Conservation (phyloP, 2,888 invertebrate genomes). For the Tanypteryx hageni region DNA sequence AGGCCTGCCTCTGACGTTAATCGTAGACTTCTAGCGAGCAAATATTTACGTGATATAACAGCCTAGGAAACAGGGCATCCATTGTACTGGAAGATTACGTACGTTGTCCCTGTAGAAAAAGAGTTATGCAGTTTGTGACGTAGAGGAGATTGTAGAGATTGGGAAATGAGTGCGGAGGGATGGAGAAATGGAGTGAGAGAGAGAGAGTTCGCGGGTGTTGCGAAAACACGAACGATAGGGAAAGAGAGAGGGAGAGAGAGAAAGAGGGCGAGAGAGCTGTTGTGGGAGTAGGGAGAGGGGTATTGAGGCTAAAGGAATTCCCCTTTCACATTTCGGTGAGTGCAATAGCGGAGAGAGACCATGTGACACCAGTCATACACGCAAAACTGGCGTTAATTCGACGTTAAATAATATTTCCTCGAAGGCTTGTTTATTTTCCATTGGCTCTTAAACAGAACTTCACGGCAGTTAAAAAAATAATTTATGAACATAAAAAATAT, state of each 20-base stretch:
- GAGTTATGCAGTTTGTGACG: not conserved
- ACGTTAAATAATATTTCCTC: too few species aligned
- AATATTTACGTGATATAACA: not conserved
- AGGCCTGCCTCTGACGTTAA: too few species aligned
- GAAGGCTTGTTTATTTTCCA: too few species aligned
- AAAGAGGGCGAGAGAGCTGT: too few species aligned
- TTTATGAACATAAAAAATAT: too few species aligned
- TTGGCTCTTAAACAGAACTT: too few species aligned
- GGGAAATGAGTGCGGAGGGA: not conserved
- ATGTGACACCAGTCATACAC: constrained; percentile 34
- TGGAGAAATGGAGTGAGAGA: constrained; percentile 8
- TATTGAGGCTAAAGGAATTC: constrained; percentile 34
- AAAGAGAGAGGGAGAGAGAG: too few species aligned
- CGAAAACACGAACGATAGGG: too few species aligned
- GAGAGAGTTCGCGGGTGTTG: too few species aligned
- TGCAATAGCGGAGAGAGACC: constrained; percentile 7
- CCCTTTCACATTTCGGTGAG: constrained; percentile 57
- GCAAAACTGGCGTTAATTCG: not conserved
- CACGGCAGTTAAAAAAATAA: too few species aligned
- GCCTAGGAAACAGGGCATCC: not conserved
- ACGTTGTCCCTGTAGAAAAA: not conserved
- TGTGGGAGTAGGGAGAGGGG: not conserved
- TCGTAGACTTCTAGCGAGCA: too few species aligned
- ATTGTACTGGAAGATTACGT: not conserved
- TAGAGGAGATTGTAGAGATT: not conserved